These are phyloP conservation scores for Heterotilapia buettikoferi DNA, from an alignment of 2,113 vertebrate species.

Conservation along the genomic window DNA sequence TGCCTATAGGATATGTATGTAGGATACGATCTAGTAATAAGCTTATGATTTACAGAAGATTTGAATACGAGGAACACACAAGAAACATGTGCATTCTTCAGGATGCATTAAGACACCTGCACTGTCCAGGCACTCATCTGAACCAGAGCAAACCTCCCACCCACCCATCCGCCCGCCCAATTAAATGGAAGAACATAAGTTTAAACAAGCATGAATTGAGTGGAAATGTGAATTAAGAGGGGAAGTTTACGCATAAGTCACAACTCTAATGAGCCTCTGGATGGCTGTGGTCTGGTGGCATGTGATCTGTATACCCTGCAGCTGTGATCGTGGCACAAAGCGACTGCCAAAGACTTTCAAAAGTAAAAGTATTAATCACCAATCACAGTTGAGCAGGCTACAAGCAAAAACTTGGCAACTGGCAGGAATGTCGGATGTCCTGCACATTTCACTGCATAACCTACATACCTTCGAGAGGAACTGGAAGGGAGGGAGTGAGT, in stretches of 20 bases:
- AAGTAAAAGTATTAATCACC: neutral
- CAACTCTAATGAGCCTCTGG: neutral
- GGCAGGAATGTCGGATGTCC: neutral
- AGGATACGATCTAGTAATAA: neutral
- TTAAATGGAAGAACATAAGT: neutral
- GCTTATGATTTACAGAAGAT: neutral
- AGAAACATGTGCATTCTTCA: neutral
- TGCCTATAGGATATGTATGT: constrained; percentile 9
- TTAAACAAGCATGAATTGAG: neutral
- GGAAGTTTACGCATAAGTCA: neutral
- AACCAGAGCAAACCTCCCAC: neutral
- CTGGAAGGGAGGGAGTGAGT: neutral
- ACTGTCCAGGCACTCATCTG: neutral
- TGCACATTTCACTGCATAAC: neutral
- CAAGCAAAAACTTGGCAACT: neutral
- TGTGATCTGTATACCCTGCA: constrained; percentile 15
- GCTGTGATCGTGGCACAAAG: constrained; percentile 1
- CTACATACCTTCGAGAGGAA: neutral
- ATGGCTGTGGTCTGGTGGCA: neutral
- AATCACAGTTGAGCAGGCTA: neutral
- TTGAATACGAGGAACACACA: neutral
- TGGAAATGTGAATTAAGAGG: neutral
- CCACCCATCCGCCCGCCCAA: rapidly evolving
- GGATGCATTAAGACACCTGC: neutral
- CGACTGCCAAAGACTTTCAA: neutral